A percentile compares a stretch with the other conserved stretches of the same genome.
Conservation (phyloP, 2,797 vertebrate species). For the Ceryle rudis region DNA sequence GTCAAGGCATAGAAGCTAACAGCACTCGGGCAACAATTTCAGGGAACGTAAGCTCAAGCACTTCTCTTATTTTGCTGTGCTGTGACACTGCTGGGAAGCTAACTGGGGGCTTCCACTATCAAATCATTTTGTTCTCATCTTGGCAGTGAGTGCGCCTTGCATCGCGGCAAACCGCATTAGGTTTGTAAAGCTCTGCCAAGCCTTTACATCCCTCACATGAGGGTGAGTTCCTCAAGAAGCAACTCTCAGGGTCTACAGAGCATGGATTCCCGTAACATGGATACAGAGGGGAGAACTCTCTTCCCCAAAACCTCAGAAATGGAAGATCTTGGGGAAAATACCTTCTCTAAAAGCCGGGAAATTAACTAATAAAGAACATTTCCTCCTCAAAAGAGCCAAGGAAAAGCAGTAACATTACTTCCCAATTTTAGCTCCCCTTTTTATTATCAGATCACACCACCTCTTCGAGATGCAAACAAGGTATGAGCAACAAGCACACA, state of each 20-base stretch:
- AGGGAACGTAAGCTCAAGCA: neutral
- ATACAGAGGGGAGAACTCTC: neutral
- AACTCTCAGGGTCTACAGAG: neutral
- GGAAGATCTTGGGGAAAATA: neutral
- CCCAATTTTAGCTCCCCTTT: neutral
- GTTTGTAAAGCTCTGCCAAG: neutral
- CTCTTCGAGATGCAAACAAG: neutral
- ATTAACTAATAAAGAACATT: neutral
- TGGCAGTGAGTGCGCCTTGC: neutral
- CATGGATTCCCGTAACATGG: neutral
- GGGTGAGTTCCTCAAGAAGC: neutral
- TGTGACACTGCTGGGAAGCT: neutral
- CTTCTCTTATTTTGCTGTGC: neutral
- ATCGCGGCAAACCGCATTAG: neutral
- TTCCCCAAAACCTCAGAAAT: neutral
- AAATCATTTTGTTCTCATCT: neutral
- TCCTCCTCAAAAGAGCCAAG: neutral
- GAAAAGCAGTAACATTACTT: neutral
- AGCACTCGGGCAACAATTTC: neutral
- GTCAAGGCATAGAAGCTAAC: neutral
- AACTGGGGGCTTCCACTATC: neutral
- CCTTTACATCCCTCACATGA: neutral
- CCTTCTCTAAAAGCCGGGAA: neutral
- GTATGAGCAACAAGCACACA: accelerated
- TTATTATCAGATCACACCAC: neutral